Base-by-base conservation (phyloP, 2,113 vertebrate species). In the Mormoops blainvillei region DNA sequence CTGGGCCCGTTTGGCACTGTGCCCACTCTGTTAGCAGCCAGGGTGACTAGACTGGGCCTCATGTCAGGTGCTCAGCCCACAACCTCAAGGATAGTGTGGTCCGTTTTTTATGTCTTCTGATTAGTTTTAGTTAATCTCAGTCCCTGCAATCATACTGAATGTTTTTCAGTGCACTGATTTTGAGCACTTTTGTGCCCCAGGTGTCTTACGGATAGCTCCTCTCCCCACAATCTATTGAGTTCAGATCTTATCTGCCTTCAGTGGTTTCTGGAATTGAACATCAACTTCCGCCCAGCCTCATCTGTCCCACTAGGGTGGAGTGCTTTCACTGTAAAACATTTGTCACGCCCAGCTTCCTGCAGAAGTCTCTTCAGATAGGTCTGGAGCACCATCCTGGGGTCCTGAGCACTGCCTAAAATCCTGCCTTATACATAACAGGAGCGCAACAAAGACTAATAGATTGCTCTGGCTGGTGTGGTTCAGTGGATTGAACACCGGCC, bases 101-200 rank as follows among this genome's bases (percentile, higher is more conserved):
- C 19, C 19, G 26, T 16, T 65, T 45, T 83, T 48, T 33, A 63
- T 65, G n/a, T 16, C 4, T 31, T 28, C 3, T 14, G 7, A 10
- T 6, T 77, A 45, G 36, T 26, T 28, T 5, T 50, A n/a, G n/a
- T n/a, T n/a, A n/a, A n/a, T n/a, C n/a, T n/a, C n/a, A n/a, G 2
- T 6, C 5, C 14, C 41, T 22, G 33, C 3, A n/a, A 38, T 24
- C 1, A 10, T 24, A 56, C 10, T 26, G 24, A 38, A 38, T 0
- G 2, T 43, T 50, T 6, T 14, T 18, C 31, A 54, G n/a, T 14
- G 56, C 15, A 26, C 7, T 13, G 50, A 7, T 8, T 3, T 86
- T 4, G 8, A 50, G 6, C 2, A 0, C 43, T 28, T 0, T 31
- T 20, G 2, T 52, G 16, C 3, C 2, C 7, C 0, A 31, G 0